Evolutionary conservation across 2,113 vertebrate species (phyloP), one percentile per base, ranked within the genome.

Genomic region (Nothoprocta perdicaria): DNA sequence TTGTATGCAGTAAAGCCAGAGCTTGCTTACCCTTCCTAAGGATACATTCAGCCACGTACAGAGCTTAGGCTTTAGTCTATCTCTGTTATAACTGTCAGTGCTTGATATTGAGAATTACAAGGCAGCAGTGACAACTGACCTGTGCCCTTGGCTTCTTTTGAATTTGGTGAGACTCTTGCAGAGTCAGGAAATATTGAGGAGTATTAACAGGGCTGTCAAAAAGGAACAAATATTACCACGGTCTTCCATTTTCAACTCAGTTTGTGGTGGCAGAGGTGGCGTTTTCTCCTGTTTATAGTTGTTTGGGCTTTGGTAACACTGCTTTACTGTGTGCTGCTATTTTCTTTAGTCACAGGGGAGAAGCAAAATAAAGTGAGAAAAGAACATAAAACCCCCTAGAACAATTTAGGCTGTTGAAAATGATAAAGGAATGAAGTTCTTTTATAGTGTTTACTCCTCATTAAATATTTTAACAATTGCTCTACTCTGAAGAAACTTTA

Each of bases 391-490:
- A 67, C 9, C 55, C 33, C 76, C 55, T 67, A 43, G 10, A 86
- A 80, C 1, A 16, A 16, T 61, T 92, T 61, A 43, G 38, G 61
- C 52, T 89, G 52, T 58, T 91, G 41, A 38, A 61, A 93, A 87
- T 33, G 73, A 80, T 57, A 43, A 69, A 88, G 57, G 21, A 90
- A 17, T 3, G 2, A 74, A 55, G 23, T 7, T 84, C 41, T 80
- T 92, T 72, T 67, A 65, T 31, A 86, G 33, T 43, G 40, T 84
- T 92, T 82, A 69, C 18, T 85, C 24, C 52, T 69, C 48, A 61
- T 31, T 82, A 92, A 75, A 52, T 85, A 93, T 90, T 81, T 86
- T 65, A 92, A 69, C 29, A 83, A 80, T 18, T 23, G 35, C 23
- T 53, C 24, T 35, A 74, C 19, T 65, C 46, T 46, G 72, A 93